These are phyloP conservation scores for Nyctalus aviator DNA, from an alignment of 2,797 vertebrate species.

Conservation along the genomic window DNA sequence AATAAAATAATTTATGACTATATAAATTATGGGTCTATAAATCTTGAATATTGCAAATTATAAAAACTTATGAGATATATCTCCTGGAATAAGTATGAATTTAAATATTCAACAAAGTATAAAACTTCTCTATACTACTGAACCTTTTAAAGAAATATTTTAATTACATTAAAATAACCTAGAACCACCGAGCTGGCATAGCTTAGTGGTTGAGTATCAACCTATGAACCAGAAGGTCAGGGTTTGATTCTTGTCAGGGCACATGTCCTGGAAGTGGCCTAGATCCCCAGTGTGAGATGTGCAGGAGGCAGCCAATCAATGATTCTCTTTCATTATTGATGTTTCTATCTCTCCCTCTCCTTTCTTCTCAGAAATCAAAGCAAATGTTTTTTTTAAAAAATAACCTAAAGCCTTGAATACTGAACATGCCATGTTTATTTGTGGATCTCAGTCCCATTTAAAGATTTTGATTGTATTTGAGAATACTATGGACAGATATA, in stretches of 20 bases:
- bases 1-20: neutral
- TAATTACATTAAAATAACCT: neutral
- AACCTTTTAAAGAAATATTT: neutral
- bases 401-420: neutral
- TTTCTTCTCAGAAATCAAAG: too few species aligned
- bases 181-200: neutral
- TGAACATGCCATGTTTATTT: neutral
- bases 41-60: neutral
- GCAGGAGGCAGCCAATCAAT: too few species aligned
- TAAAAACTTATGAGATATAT: neutral
- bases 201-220: too few species aligned
- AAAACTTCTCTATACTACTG: neutral
- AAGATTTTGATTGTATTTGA: conserved; percentile 35
- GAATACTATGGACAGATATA: neutral
- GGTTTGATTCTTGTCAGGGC: too few species aligned
- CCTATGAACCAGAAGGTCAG: too few species aligned
- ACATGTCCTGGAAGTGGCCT: too few species aligned
- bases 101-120: neutral
- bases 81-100: neutral
- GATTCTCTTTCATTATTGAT: too few species aligned
- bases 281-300: too few species aligned
- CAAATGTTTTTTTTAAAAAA: neutral
- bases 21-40: neutral
- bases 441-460: neutral
- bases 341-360: too few species aligned